Base-by-base conservation (phyloP, 2,113 vertebrate genomes). In the Heloderma charlesbogerti region DNA sequence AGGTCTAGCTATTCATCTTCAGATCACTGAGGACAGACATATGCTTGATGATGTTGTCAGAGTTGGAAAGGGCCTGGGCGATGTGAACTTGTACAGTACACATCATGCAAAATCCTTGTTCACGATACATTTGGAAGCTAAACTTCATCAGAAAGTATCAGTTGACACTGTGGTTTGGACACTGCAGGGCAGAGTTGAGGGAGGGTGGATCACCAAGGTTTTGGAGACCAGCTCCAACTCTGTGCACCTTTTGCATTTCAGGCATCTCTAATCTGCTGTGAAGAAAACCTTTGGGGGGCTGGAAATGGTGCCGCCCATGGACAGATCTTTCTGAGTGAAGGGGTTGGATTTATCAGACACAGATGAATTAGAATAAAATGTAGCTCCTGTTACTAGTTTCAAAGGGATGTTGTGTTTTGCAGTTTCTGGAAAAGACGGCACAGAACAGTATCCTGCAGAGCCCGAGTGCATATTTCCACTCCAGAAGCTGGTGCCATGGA, bases 161-260 rank as follows among this genome's bases (percentile, higher is more conserved):
- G 60, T 63, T 63, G 20, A 63, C 60, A 63, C 57, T 16, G 16
- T 12, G 37, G 3, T 69, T 43, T 18, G 74, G 37, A 77, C n/a
- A 77, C 29, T 78, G 16, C n/a, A 40, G 74, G 96, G 98, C 98
- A 16, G 99, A 98, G 94, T 99, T 99, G 84, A 99, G 98, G 95
- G 99, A 99, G 93, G 99, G 99, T 0, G 98, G 99, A 94, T 99
- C 99, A 96, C 98, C 98, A 80, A 99, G 96, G 91, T 99, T 99
- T 93, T 99, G 98, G 91, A 99, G 98, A 34, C 98, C 99, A 57
- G 98, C 98, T 96, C 98, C 99, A 90, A 99, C 97, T 82, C 97
- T 98, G 0, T 98, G 98, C 43, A 97, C 96, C 84, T 98, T 98
- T 0, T 98, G 97, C 99, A 99, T 89, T 99, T 99, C 83, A 99